These are phyloP conservation scores for Orthonyx spaldingii DNA, from an alignment of 2,113 vertebrate genomes.

Conservation along the genomic window DNA sequence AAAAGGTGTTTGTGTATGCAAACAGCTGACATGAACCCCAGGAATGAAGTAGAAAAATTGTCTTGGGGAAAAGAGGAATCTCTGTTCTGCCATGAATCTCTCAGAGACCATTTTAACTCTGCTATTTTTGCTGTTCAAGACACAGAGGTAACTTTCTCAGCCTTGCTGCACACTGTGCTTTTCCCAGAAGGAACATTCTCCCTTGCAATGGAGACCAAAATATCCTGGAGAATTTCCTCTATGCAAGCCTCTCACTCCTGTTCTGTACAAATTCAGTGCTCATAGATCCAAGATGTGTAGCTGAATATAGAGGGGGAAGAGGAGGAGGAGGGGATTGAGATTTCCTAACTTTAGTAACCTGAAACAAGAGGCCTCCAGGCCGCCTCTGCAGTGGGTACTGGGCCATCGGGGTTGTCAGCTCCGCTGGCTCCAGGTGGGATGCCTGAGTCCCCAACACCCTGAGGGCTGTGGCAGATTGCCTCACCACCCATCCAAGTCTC, in stretches of 20 bases:
- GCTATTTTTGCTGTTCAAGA: neutral
- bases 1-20: neutral
- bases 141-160: neutral
- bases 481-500: neutral
- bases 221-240: conserved; percentile 12
- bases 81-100: neutral
- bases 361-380: neutral
- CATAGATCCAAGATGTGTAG: neutral
- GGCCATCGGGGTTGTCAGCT: neutral
- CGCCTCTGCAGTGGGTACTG: fast-evolving
- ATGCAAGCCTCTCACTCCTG: neutral
- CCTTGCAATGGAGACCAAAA: neutral
- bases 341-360: neutral
- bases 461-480: neutral
- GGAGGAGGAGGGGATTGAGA: neutral
- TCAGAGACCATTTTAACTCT: neutral
- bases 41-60: neutral
- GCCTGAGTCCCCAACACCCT: neutral
- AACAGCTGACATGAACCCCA: neutral
- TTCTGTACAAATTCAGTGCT: neutral
- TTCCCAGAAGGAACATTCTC: conserved; percentile 7
- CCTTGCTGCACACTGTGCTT: fast-evolving
- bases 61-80: neutral
- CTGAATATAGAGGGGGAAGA: neutral
- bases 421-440: neutral